A percentile compares a stretch with the other conserved stretches of the same genome.
These are phyloP conservation scores for Myrmophylax atrothorax DNA, from an alignment of 2,113 vertebrate genomes.

Conservation along the genomic window DNA sequence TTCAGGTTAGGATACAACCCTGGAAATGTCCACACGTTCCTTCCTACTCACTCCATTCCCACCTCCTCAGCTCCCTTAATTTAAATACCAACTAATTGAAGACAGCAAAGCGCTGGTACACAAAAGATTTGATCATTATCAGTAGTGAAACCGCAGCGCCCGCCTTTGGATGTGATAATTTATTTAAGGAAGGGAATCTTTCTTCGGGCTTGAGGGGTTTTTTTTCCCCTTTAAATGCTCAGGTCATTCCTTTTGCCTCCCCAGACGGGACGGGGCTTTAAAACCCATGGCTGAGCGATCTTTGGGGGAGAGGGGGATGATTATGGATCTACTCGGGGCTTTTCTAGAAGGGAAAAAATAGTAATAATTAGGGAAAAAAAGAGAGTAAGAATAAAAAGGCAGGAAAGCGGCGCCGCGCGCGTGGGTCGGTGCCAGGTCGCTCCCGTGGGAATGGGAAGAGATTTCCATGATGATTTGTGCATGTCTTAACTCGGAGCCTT, in stretches of 20 bases:
- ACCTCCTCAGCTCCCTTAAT: neutral
- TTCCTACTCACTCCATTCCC: neutral
- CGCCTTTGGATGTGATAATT: neutral
- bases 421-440: neutral
- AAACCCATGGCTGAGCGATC: neutral
- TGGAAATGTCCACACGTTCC: neutral
- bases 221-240: neutral
- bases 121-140: neutral
- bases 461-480: neutral
- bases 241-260: neutral
- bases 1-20: neutral
- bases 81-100: neutral
- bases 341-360: neutral
- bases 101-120: neutral
- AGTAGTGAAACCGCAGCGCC: neutral
- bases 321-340: neutral
- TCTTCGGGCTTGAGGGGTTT: neutral
- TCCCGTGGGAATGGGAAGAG: conserved; percentile 20
- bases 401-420: neutral
- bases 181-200: neutral
- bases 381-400: neutral
- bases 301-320: neutral
- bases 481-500: neutral
- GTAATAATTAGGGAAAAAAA: neutral
- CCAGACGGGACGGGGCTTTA: neutral